Conservation (phyloP, 2,888 invertebrate species). For the Patella ulyssiponensis region DNA sequence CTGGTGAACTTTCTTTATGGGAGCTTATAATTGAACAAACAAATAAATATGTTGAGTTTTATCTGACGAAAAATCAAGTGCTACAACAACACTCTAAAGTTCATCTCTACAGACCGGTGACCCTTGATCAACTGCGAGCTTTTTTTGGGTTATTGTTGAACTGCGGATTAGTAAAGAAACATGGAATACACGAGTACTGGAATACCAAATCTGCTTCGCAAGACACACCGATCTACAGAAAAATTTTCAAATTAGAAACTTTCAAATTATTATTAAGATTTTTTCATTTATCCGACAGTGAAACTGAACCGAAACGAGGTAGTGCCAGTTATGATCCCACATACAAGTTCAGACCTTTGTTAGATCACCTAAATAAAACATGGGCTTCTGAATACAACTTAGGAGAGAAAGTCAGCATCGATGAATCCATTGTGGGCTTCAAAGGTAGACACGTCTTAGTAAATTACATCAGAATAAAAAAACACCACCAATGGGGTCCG, state of each 20-base stretch:
- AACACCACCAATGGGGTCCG: slow-evolving; percentile 15
- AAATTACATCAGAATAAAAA: slow-evolving; percentile 5
- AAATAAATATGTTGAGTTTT: no score
- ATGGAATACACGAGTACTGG: not conserved
- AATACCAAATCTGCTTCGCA: not conserved
- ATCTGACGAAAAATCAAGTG: no score
- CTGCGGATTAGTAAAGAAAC: slow-evolving; percentile 7
- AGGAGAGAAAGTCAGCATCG: not conserved
- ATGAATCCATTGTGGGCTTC: slow-evolving; percentile 13
- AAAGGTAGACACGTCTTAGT: slow-evolving; percentile 5
- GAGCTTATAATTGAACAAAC: no score
- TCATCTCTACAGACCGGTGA: not conserved
- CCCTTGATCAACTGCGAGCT: not conserved
- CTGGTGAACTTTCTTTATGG: not conserved
- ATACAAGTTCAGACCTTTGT: not conserved
- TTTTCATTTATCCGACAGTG: slow-evolving; percentile 8
- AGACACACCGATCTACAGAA: slow-evolving; percentile 2
- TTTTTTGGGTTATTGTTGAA: not conserved
- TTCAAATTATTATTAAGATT: slow-evolving; percentile 6
- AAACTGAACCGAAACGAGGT: not conserved
- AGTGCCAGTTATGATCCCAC: slow-evolving; percentile 4
- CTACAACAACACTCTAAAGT: no score
- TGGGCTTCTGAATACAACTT: slow-evolving; percentile 5
- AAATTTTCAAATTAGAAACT: slow-evolving; percentile 9
- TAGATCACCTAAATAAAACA: not conserved